Base-by-base conservation (phyloP, 2,888 invertebrate species). In the Chrysotoxum bicinctum region DNA sequence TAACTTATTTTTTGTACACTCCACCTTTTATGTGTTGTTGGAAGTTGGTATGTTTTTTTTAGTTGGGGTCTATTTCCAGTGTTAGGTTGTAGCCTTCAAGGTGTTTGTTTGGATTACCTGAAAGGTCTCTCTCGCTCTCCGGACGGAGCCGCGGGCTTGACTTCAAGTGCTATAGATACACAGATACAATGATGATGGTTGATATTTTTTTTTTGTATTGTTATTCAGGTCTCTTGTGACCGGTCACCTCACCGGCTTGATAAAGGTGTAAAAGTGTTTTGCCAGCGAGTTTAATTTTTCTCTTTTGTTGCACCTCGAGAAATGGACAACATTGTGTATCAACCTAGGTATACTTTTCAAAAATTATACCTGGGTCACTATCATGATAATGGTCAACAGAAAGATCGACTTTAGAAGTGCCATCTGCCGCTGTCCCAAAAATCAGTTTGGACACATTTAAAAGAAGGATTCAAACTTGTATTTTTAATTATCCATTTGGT, bases 251-350 rank as follows among this genome's bases (percentile, higher is more conserved):
- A 66, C 50, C 21, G 50, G 66, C 43, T 50, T 82, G 79, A 84
- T 87, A 75, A 73, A 85, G 87, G 85, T 85, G 83, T 83, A 83
- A 83, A 87, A 87, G 72, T 79, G 72, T 75, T 87, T n/a, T 77
- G 43, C 37, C 45, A 73, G 68, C 12, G 40, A 77, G 73, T 73
- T 60, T 74, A 32, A 64, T 78, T 81, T 78, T 68, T 37, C 19
- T 45, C 52, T 56, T 66, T 83, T 58, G 26, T 64, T 72, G 35
- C 35, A 40, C 35, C 43, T 76, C 3, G 10, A 45, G 8, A 45
- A n/a, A 58, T 52, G 58, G 35, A 40, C 40, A 30, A 19, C 14
- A 58, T 21, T 35, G 14, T 10, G 16, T 50, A 6, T 12, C 45
- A 3, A 3, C n/a, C 19, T 26, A n/a, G 9, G n/a, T 30, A 30